Conservation (phyloP, 2,888 invertebrate species). For the Aporophyla lueneburgensis region DNA sequence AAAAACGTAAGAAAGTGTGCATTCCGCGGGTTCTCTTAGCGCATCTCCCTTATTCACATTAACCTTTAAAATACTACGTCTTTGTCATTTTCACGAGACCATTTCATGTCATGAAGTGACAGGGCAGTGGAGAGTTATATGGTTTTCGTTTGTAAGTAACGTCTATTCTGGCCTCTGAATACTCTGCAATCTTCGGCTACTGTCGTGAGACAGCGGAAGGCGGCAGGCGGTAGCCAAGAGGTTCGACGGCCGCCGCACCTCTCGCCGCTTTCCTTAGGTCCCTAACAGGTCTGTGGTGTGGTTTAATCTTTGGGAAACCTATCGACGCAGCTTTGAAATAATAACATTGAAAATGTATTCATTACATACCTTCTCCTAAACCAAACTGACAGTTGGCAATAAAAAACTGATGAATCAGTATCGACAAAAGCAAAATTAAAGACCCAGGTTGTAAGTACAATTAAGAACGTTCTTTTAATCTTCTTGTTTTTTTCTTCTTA, state of each 20-base stretch:
- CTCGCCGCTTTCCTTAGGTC: no score
- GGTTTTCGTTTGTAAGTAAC: neutral
- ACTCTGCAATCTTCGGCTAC: no score
- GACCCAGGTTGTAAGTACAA: slow-evolving; percentile 14
- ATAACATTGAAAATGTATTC: neutral
- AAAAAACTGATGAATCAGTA: slow-evolving; percentile 21
- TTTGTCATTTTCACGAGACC: neutral
- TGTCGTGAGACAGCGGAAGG: no score
- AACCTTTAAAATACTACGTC: neutral
- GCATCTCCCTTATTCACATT: neutral
- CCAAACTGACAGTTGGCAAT: slow-evolving; percentile 7
- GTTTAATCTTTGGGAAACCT: neutral
- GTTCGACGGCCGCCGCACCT: no score
- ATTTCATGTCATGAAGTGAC: neutral
- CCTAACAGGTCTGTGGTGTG: slow-evolving; percentile 2
- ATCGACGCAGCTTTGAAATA: neutral
- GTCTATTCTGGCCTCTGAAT: neutral
- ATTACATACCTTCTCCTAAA: neutral
- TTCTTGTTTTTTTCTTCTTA: slow-evolving; percentile 55
- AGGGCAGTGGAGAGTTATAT: neutral
- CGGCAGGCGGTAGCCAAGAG: no score
- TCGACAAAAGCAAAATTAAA: slow-evolving; percentile 44
- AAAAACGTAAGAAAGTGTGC: no score
- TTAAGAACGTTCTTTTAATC: slow-evolving; percentile 30
- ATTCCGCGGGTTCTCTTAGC: no score